Base-by-base conservation (phyloP, 2,113 vertebrate species). In the Rhizomys pruinosus region DNA sequence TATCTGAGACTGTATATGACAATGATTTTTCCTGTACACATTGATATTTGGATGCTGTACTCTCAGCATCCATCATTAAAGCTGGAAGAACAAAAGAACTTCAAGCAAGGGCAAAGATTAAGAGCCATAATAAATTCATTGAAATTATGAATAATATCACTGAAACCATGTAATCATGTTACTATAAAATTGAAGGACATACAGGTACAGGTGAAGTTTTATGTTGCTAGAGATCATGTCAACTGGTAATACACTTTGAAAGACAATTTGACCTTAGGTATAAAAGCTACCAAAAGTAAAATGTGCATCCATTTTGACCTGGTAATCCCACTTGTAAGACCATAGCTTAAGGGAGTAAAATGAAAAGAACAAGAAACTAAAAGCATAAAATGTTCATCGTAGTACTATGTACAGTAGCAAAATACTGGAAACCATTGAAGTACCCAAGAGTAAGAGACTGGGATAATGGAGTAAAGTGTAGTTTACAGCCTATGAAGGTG, bases 101-200 rank as follows among this genome's bases (percentile, higher is more conserved):
- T 84, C 66, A 69, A 59, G 63, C 81, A 93, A 82, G 39, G 66
- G 5, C 55, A 86, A 88, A 95, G 84, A 78, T 42, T 91, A 82
- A 73, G 39, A 93, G n/a, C 22, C 34, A 68, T 20, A 79, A 25
- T 76, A 71, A 92, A 52, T 69, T 2, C 52, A 44, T 79, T 57
- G 66, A 61, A 96, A 91, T 89, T 74, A 37, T 55, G 6, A 69
- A 68, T 44, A 57, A 37, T 91, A 29, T 47, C 47, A 68, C 32
- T 77, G 32, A 93, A 95, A 55, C 17, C 25, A 72, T 57, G 22
- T 89, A 93, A 90, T 69, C 3, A 57, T 74, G 42, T 89, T 84
- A 42, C 77, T 88, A 4, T 93, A 73, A 89, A 80, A 91, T 55
- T 69, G 68, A 81, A 92, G 89, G 88, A n/a, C 74, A 87, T 5